A percentile compares a stretch with the other conserved stretches of the same genome.
These are phyloP conservation scores for Diaperis boleti DNA, from an alignment of 2,888 invertebrate genomes.

Conservation along the genomic window DNA sequence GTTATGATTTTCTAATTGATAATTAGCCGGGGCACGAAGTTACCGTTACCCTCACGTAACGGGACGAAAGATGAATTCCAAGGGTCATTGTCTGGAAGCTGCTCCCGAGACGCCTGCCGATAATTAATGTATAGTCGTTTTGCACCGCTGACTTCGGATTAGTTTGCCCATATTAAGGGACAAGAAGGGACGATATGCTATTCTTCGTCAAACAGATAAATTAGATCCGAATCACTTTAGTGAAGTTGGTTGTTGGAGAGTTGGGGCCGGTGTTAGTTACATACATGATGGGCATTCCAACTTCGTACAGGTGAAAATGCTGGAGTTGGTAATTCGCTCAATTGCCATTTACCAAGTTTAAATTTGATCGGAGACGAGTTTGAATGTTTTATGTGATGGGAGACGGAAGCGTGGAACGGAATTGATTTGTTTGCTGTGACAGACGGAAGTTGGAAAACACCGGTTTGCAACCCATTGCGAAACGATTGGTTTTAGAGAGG, in stretches of 20 bases:
- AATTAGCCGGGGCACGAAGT: constrained; percentile 25
- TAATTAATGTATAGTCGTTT: constrained; percentile 55
- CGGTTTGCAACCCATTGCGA: neutral
- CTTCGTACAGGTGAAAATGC: constrained; percentile 11
- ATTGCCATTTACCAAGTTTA: constrained; percentile 4
- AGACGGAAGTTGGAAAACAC: neutral
- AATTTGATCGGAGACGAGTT: constrained; percentile 5
- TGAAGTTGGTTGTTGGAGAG: constrained; percentile 39
- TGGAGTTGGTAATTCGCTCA: constrained; percentile 5
- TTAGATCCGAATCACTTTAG: constrained; percentile 41
- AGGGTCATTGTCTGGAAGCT: constrained; percentile 38
- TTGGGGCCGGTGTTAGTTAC: constrained; percentile 18
- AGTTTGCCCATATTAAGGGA: constrained; percentile 51
- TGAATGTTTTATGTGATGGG: neutral
- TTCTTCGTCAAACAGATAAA: constrained; percentile 41
- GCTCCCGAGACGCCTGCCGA: constrained; percentile 42
- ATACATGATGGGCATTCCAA: constrained; percentile 14
- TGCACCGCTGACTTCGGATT: constrained; percentile 48
- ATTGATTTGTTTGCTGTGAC: neutral
- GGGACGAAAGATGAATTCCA: constrained; percentile 27
- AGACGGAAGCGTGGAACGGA: neutral
- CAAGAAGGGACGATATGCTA: constrained; percentile 40
- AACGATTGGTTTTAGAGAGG: too few species aligned
- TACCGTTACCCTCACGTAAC: constrained; percentile 29
- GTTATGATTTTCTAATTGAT: constrained; percentile 36